phyloP scores from a whole-genome alignment of 2,888 invertebrate species.

The Unio delphinus region DNA sequence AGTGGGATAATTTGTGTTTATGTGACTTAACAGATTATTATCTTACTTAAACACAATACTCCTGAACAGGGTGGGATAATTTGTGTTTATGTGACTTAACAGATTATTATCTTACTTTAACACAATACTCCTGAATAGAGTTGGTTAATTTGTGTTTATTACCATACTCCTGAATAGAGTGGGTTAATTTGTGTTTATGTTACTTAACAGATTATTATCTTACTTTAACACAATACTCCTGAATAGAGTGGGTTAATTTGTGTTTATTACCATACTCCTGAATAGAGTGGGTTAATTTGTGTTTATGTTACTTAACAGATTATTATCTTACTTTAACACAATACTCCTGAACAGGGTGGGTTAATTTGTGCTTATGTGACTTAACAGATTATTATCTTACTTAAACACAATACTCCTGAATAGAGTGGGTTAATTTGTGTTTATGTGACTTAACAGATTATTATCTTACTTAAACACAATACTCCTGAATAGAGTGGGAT shows the following conservation, averaged over 20 bases:
- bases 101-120: constrained; percentile 48
- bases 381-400: no score
- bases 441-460: no score
- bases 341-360: no score
- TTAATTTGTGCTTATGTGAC: no score
- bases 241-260: constrained; percentile 79
- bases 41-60: constrained; percentile 74
- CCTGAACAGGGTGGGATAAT: constrained; percentile 79
- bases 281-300: no score
- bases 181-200: constrained; percentile 77
- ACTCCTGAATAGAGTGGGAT: no score
- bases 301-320: no score
- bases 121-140: constrained; percentile 79
- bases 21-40: no score
- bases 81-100: constrained; percentile 74
- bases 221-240: constrained; percentile 76
- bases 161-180: constrained; percentile 80
- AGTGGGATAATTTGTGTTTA: constrained; percentile 79
- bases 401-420: no score
- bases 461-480: no score
- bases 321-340: no score
- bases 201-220: constrained; percentile 21
- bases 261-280: constrained; percentile 71
- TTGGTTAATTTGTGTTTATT: constrained; percentile 79
- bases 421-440: no score